Evolutionary conservation across 2,888 invertebrate genomes (phyloP).

Genomic region (Mellilla xanthometata): DNA sequence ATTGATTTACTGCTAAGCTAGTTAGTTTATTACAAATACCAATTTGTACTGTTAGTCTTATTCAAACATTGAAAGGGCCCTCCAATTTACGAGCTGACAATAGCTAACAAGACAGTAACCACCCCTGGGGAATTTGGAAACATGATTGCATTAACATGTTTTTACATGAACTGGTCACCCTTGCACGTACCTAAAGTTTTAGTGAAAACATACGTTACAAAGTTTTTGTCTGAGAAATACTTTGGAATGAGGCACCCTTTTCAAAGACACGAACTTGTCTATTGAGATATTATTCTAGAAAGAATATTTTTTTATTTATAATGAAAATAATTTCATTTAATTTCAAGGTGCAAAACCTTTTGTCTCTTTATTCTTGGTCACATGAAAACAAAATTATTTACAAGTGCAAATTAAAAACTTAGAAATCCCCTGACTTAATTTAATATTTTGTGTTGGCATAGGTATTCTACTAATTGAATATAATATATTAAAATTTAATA

Average conservation of each 20-base stretch:
- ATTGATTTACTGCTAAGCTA: conserved; percentile 36
- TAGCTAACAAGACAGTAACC: conserved; percentile 44
- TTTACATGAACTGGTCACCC: conserved; percentile 56
- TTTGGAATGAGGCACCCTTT: conserved; percentile 53
- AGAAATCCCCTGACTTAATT: too few relatives aligned
- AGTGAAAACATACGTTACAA: conserved; percentile 67
- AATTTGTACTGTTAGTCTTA: conserved; percentile 25
- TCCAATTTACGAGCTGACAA: conserved; percentile 42
- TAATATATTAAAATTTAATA: too few relatives aligned
- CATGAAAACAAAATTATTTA: too few relatives aligned
- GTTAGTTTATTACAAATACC: conserved; percentile 23
- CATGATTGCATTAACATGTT: conserved; percentile 63
- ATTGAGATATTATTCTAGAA: too few relatives aligned
- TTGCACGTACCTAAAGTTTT: too few relatives aligned
- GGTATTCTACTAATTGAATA: too few relatives aligned
- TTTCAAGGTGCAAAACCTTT: too few relatives aligned
- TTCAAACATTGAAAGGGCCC: conserved; percentile 27
- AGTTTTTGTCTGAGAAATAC: conserved; percentile 62
- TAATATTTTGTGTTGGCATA: too few relatives aligned
- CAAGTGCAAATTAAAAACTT: too few relatives aligned
- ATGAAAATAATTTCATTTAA: too few relatives aligned
- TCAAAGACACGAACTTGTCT: conserved; percentile 36
- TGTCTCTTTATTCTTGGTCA: too few relatives aligned
- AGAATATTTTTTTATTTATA: too few relatives aligned
- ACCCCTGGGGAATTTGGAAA: conserved; percentile 51